Evolutionary conservation across 2,113 vertebrate species (phyloP).

Genomic region (Zeus faber): DNA sequence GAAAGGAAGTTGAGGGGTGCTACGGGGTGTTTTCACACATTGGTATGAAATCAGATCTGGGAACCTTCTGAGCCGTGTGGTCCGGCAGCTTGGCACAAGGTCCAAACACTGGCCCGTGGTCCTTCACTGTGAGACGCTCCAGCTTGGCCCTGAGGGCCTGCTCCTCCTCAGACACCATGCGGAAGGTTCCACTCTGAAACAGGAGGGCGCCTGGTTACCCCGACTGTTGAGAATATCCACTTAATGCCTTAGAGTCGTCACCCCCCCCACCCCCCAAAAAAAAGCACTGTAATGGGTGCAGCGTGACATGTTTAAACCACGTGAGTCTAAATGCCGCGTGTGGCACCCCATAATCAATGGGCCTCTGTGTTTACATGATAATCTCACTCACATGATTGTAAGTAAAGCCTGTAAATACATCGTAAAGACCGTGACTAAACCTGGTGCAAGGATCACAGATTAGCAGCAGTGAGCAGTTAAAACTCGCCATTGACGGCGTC

Average conservation of each 20-base stretch:
- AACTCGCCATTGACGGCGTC: conserved; percentile 17
- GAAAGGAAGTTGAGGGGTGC: too few species aligned
- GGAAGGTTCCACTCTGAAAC: conserved; percentile 87
- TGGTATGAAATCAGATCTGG: not conserved
- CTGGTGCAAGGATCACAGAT: conserved; percentile 49
- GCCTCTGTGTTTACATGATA: conserved; percentile 57
- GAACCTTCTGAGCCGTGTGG: conserved; percentile 93
- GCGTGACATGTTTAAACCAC: conserved; percentile 44
- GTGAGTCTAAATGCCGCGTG: conserved; percentile 11
- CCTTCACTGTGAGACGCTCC: conserved; percentile 89
- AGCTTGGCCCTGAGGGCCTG: conserved; percentile 88
- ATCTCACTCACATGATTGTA: conserved; percentile 72
- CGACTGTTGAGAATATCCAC: too few species aligned
- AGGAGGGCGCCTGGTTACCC: too few species aligned
- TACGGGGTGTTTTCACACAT: too few species aligned
- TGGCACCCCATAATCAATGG: conserved; percentile 52
- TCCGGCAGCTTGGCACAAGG: conserved; percentile 80
- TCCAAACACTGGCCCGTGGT: conserved; percentile 91
- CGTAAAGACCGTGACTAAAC: conserved; percentile 17
- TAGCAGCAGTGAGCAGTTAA: conserved; percentile 57
- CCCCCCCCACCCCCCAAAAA: too few species aligned
- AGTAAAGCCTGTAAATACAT: conserved; percentile 54
- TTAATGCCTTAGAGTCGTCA: too few species aligned
- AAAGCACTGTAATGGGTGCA: too few species aligned
- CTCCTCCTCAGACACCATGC: conserved; percentile 92